phyloP scores from a whole-genome alignment of 2,797 vertebrate genomes.

The Onychomys leucogaster region DNA sequence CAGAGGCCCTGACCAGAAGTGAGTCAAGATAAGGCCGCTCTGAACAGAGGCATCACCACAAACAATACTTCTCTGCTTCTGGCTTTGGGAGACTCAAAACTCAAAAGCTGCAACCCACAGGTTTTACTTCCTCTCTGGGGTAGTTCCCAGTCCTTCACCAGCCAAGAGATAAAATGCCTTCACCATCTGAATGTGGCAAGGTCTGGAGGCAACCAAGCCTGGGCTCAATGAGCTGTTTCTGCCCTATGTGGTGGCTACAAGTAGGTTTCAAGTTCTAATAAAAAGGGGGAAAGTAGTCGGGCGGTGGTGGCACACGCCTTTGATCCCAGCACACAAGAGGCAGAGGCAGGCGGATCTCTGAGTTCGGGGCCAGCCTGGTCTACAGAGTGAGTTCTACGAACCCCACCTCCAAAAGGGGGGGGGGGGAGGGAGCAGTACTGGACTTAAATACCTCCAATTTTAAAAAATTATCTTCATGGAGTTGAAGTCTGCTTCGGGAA shows the following conservation, averaged over 20 bases:
- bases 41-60: neutral
- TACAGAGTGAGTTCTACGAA: neutral
- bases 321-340: neutral
- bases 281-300: neutral
- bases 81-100: slow-evolving; percentile 25
- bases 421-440: neutral
- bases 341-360: neutral
- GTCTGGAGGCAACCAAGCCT: neutral
- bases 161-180: slow-evolving; percentile 2
- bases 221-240: neutral
- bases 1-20: neutral
- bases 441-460: slow-evolving; percentile 4
- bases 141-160: neutral
- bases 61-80: slow-evolving; percentile 36
- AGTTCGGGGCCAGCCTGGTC: neutral
- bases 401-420: too few relatives aligned
- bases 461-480: neutral
- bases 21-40: slow-evolving; percentile 55
- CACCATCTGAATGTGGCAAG: neutral
- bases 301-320: neutral
- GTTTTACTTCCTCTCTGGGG: neutral
- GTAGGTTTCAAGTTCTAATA: neutral
- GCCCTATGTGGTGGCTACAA: neutral
- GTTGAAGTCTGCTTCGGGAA: slow-evolving; percentile 37
- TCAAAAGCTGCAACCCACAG: neutral